Conservation (phyloP, 2,797 vertebrate species). For the Lacerta agilis region DNA sequence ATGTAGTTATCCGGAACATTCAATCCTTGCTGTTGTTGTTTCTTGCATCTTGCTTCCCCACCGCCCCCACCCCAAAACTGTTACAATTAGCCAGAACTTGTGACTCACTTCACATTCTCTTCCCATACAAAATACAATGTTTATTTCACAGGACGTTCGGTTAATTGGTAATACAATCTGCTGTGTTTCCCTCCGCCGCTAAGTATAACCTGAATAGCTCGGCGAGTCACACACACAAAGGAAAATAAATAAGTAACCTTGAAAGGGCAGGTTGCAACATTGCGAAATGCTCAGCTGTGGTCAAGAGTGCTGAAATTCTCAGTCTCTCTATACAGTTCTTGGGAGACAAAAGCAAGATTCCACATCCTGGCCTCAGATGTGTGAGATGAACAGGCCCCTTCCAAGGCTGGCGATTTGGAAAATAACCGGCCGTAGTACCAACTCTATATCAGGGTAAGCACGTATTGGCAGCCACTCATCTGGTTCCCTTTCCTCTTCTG, state of each 20-base stretch:
- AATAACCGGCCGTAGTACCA: background rate
- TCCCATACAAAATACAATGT: conserved; percentile 70
- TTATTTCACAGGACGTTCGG: conserved; percentile 75
- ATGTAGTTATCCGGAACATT: background rate
- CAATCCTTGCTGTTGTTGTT: background rate
- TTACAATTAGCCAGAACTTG: conserved; percentile 66
- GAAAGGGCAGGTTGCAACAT: conserved; percentile 16
- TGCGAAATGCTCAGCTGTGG: background rate
- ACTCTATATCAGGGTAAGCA: too few relatives aligned
- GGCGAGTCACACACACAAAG: conserved; percentile 42
- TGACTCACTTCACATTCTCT: conserved; percentile 72
- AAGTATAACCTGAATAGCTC: conserved; percentile 69
- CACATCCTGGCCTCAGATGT: background rate
- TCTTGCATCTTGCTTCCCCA: conserved; percentile 5
- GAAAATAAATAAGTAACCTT: conserved; percentile 41
- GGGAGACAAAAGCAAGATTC: conserved; percentile 1
- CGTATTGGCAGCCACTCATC: too few relatives aligned
- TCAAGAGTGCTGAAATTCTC: conserved; percentile 6
- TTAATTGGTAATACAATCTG: conserved; percentile 72
- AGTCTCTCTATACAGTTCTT: background rate
- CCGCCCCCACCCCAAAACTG: conserved; percentile 28
- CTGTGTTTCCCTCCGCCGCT: conserved; percentile 66
- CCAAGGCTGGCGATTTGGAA: background rate
- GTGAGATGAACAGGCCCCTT: background rate
- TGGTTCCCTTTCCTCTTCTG: too few relatives aligned